Evolutionary conservation across 2,797 vertebrate genomes (phyloP).

Genomic region (Acanthopagrus latus): DNA sequence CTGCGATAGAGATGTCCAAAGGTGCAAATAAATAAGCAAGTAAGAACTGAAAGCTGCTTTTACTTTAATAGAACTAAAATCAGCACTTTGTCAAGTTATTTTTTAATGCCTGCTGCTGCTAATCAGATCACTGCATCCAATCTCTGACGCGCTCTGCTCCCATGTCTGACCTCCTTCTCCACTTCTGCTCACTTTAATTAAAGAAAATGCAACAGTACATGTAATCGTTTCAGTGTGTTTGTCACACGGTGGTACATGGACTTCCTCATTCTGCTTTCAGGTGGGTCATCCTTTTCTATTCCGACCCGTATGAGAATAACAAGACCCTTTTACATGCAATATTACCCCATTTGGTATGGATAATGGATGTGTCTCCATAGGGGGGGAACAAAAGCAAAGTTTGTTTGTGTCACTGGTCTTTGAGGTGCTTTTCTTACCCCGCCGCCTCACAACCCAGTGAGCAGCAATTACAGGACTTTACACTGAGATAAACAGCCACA

Average conservation of each 20-base stretch:
- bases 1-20: not conserved
- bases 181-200: constrained; percentile 61
- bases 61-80: constrained; percentile 18
- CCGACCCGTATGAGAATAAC: not conserved
- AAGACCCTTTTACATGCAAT: not conserved
- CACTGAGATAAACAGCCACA: constrained; percentile 75
- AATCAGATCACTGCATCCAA: constrained; percentile 18
- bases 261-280: not conserved
- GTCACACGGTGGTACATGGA: not conserved
- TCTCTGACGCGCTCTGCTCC: constrained; percentile 20
- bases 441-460: not conserved
- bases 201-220: constrained; percentile 46
- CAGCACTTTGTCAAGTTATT: not conserved
- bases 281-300: not conserved
- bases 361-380: too few species aligned
- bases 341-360: not conserved
- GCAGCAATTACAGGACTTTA: not conserved
- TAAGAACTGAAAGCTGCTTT: constrained; percentile 20
- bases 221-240: not conserved
- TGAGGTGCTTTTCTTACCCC: not conserved
- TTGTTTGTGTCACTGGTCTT: not conserved
- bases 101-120: not conserved
- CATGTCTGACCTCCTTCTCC: constrained; percentile 32
- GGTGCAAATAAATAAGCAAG: not conserved
- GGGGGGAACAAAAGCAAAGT: too few species aligned